Evolutionary conservation across 2,888 invertebrate genomes (phyloP).

Genomic region (Cephalotes varians): DNA sequence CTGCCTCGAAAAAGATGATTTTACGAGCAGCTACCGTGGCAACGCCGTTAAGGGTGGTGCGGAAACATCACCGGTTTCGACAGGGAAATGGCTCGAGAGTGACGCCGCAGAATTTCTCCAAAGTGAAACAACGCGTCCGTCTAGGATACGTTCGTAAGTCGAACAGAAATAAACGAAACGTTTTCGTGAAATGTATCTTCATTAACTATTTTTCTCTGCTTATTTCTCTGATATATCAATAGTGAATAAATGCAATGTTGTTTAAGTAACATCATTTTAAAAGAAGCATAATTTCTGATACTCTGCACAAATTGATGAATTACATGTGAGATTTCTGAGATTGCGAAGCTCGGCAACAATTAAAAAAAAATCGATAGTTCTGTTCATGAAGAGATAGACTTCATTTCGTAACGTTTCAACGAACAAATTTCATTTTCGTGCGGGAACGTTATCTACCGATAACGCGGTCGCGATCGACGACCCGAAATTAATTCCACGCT

Average conservation of each 20-base stretch:
- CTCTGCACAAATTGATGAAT: not conserved
- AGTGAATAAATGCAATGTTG: not conserved
- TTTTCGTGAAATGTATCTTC: conserved; percentile 7
- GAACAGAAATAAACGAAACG: conserved; percentile 30
- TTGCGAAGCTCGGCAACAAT: not conserved
- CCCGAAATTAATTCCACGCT: conserved; percentile 56
- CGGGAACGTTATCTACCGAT: conserved; percentile 13
- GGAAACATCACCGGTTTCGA: conserved; percentile 44
- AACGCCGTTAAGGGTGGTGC: conserved; percentile 1
- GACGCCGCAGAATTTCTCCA: conserved; percentile 34
- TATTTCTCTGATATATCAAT: not conserved
- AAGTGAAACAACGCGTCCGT: conserved; percentile 17
- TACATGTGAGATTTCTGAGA: not conserved
- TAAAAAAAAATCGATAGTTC: conserved; percentile 1
- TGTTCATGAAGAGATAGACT: not conserved
- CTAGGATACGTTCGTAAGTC: conserved; percentile 1
- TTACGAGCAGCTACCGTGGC: conserved; percentile 50
- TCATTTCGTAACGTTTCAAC: conserved; percentile 4
- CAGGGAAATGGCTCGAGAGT: conserved; percentile 48
- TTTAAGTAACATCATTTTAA: not conserved
- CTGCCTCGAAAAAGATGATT: conserved; percentile 49
- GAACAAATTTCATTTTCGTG: conserved; percentile 26
- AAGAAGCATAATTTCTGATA: not conserved
- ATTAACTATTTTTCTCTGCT: not conserved
- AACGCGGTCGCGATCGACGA: conserved; percentile 26